Evolutionary conservation across 2,888 invertebrate genomes (phyloP).

Genomic region (Chalcosyrphus nemorum): DNA sequence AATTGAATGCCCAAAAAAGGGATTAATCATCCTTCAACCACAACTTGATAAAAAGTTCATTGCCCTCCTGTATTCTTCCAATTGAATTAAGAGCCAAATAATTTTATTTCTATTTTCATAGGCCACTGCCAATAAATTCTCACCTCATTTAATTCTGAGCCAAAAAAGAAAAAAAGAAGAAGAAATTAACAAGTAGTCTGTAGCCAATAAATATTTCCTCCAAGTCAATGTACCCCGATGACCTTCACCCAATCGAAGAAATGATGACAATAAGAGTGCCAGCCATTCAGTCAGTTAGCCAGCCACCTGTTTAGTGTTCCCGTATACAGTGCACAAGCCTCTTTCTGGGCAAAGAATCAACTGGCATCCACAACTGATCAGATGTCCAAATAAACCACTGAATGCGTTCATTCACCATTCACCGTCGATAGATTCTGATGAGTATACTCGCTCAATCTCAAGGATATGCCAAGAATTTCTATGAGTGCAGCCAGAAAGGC

Average conservation of each 20-base stretch:
- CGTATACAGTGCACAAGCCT: constrained; percentile 52
- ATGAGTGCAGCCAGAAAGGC: constrained; percentile 69
- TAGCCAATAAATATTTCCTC: constrained; percentile 56
- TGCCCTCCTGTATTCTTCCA: neutral
- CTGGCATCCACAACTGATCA: constrained; percentile 62
- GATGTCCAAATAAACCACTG: constrained; percentile 52
- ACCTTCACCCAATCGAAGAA: constrained; percentile 53
- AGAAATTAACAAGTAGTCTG: constrained; percentile 39
- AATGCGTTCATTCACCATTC: constrained; percentile 61
- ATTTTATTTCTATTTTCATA: constrained; percentile 23
- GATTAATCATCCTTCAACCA: no score
- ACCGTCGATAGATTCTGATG: constrained; percentile 60
- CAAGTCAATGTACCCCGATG: constrained; percentile 45
- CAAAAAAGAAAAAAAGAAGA: no score
- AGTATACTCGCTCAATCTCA: constrained; percentile 33
- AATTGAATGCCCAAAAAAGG: no score
- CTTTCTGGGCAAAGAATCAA: constrained; percentile 67
- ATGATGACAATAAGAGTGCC: constrained; percentile 39
- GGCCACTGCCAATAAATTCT: constrained; percentile 59
- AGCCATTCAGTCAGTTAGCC: no score
- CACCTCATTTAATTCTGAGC: constrained; percentile 39
- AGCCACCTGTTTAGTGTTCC: constrained; percentile 57
- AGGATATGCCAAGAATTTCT: constrained; percentile 70
- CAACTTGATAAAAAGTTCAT: neutral
- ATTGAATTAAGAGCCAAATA: constrained; percentile 1